Evolutionary conservation across 2,888 invertebrate genomes (phyloP).

Genomic region (Drosophila affinis): DNA sequence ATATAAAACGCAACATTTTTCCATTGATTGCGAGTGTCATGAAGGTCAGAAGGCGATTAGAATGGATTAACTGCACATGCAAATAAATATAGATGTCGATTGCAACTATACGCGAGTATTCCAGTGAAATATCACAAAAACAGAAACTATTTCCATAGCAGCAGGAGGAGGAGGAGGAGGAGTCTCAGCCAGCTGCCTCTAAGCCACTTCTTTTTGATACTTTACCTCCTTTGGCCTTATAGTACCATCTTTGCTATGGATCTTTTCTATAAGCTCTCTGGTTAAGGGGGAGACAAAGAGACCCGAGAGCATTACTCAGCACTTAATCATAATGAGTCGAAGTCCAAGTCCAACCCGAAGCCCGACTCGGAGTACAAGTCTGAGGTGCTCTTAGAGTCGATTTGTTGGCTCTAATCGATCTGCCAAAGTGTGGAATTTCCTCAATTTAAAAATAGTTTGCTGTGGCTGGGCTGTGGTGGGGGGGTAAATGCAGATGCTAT

Average conservation of each 20-base stretch:
- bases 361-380: not conserved
- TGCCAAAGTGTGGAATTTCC: conserved; percentile 66
- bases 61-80: conserved; percentile 48
- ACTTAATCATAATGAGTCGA: conserved; percentile 40
- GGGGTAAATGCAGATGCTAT: conserved; percentile 56
- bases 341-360: conserved; percentile 9
- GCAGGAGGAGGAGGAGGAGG: not conserved
- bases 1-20: conserved; percentile 49
- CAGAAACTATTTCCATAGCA: not conserved
- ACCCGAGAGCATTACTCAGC: conserved; percentile 41
- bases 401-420: conserved; percentile 31
- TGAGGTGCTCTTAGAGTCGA: conserved; percentile 6
- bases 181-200: too few relatives aligned
- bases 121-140: not conserved
- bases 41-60: conserved; percentile 63
- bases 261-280: not conserved
- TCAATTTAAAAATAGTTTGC: conserved; percentile 67
- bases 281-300: conserved; percentile 22
- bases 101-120: conserved; percentile 7
- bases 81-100: conserved; percentile 35
- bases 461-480: conserved; percentile 33
- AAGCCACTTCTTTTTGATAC: not conserved
- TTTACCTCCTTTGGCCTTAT: not conserved
- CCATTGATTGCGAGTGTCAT: conserved; percentile 65
- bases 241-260: not conserved